A percentile compares a stretch with the other conserved stretches of the same genome.
Evolutionary conservation across 1,140 invertebrate species (phyloP).

Genomic region (Conopomorpha cramerella): DNA sequence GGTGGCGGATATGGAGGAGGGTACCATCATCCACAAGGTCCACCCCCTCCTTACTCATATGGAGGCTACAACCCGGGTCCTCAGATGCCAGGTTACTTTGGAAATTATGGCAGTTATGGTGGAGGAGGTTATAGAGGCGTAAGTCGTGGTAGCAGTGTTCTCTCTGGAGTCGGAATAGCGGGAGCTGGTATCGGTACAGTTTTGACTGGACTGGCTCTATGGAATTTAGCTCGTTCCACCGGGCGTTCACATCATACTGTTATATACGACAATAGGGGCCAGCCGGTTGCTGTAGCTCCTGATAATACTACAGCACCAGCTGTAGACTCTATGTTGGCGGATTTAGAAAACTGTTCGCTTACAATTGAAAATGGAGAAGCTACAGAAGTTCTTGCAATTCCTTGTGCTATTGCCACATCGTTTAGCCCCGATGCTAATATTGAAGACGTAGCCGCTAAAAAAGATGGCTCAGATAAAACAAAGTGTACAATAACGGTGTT

Average conservation of each 20-base stretch:
- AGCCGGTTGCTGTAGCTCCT: slow-evolving; percentile 41
- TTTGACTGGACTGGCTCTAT: slow-evolving; percentile 50
- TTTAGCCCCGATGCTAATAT: slow-evolving; percentile 45
- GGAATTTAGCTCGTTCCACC: slow-evolving; percentile 54
- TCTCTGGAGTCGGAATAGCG: slow-evolving; percentile 43
- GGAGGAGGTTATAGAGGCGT: slow-evolving; percentile 28
- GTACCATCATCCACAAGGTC: slow-evolving; percentile 28
- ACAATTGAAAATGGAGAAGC: slow-evolving; percentile 38
- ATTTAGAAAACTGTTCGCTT: slow-evolving; percentile 50
- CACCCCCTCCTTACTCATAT: slow-evolving; percentile 29
- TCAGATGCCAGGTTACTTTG: slow-evolving; percentile 13
- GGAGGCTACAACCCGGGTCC: slow-evolving; percentile 20
- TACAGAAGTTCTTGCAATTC: slow-evolving; percentile 49
- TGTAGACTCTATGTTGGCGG: slow-evolving; percentile 39
- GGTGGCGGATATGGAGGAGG: slow-evolving; percentile 10
- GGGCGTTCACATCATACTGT: slow-evolving; percentile 42
- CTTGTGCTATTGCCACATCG: slow-evolving; percentile 55
- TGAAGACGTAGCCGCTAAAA: slow-evolving; percentile 21
- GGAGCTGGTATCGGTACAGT: slow-evolving; percentile 50
- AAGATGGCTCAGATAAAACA: slow-evolving; percentile 26
- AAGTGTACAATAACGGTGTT: slow-evolving; percentile 50
- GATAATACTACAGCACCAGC: slow-evolving; percentile 23
- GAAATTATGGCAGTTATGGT: slow-evolving; percentile 13
- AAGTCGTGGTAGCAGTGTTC: slow-evolving; percentile 26
- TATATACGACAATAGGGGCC: slow-evolving; percentile 43